Conservation (phyloP, 2,797 vertebrate species). For the Sternotherus odoratus region DNA sequence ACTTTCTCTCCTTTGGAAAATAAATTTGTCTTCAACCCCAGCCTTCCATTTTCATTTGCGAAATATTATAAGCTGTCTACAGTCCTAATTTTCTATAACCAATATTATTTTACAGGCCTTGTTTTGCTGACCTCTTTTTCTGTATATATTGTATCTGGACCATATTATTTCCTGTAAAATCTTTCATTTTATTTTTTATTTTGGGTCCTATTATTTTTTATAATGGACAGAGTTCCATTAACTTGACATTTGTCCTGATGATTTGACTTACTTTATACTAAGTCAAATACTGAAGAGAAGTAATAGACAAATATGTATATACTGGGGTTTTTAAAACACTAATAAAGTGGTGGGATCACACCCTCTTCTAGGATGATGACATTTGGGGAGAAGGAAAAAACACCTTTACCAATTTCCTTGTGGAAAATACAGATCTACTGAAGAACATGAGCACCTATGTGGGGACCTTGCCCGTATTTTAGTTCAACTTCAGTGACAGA, state of each 20-base stretch:
- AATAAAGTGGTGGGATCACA: conserved; percentile 23
- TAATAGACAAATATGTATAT: neutral
- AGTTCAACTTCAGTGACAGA: neutral
- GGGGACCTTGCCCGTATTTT: conserved; percentile 54
- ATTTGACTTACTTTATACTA: conserved; percentile 66
- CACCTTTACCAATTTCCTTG: conserved; percentile 53
- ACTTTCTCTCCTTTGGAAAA: conserved; percentile 7
- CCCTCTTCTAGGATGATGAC: neutral
- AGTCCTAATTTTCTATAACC: conserved; percentile 5
- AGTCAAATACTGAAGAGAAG: conserved; percentile 10
- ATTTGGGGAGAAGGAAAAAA: neutral
- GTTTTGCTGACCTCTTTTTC: conserved; percentile 31
- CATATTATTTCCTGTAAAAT: conserved; percentile 54
- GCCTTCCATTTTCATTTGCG: conserved; percentile 16
- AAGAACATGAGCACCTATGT: conserved; percentile 72
- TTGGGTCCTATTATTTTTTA: conserved; percentile 58
- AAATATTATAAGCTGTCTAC: conserved; percentile 15
- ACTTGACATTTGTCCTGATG: neutral
- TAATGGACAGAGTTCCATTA: conserved; percentile 59
- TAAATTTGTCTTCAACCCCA: neutral
- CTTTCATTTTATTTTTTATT: conserved; percentile 39
- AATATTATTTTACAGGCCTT: conserved; percentile 16
- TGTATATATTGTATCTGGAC: neutral
- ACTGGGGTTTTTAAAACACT: conserved; percentile 55
- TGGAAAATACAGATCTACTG: conserved; percentile 69